Evolutionary conservation across 2,888 invertebrate genomes (phyloP).

Genomic region (Oegoconia quadripuncta): DNA sequence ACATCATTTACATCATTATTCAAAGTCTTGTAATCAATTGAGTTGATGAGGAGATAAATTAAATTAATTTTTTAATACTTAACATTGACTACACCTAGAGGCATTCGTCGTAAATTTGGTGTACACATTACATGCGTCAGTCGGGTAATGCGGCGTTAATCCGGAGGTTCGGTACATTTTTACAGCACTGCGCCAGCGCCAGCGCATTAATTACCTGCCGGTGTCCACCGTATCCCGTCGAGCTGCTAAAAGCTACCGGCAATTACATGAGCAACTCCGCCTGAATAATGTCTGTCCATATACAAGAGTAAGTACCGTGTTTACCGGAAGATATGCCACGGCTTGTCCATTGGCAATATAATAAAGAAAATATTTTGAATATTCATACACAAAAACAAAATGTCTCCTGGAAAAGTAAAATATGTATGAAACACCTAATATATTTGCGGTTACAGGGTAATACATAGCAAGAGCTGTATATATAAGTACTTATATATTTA

Average conservation of each 20-base stretch:
- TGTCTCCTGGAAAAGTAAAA: too few relatives aligned
- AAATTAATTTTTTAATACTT: too few relatives aligned
- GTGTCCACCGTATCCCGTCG: slow-evolving; percentile 12
- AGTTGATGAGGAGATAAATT: too few relatives aligned
- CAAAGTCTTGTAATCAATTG: too few relatives aligned
- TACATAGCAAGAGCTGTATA: too few relatives aligned
- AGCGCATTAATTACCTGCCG: slow-evolving; percentile 33
- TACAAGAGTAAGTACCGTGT: slow-evolving; percentile 11
- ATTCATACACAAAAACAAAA: too few relatives aligned
- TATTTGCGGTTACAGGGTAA: too few relatives aligned
- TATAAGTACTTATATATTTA: too few relatives aligned
- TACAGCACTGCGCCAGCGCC: slow-evolving; percentile 34
- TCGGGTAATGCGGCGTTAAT: slow-evolving; percentile 21
- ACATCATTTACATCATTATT: too few relatives aligned
- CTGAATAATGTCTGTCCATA: slow-evolving; percentile 21
- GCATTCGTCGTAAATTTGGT: background rate
- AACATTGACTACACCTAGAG: background rate
- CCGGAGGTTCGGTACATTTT: slow-evolving; percentile 25
- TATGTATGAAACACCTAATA: too few relatives aligned
- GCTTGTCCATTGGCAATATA: background rate
- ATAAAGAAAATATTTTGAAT: too few relatives aligned
- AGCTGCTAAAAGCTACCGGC: slow-evolving; percentile 31
- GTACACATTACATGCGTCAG: background rate
- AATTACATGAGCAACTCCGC: slow-evolving; percentile 26
- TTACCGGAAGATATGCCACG: slow-evolving; percentile 7